Evolutionary conservation across 2,113 vertebrate genomes (phyloP).

Genomic region (Perca schrenkii): DNA sequence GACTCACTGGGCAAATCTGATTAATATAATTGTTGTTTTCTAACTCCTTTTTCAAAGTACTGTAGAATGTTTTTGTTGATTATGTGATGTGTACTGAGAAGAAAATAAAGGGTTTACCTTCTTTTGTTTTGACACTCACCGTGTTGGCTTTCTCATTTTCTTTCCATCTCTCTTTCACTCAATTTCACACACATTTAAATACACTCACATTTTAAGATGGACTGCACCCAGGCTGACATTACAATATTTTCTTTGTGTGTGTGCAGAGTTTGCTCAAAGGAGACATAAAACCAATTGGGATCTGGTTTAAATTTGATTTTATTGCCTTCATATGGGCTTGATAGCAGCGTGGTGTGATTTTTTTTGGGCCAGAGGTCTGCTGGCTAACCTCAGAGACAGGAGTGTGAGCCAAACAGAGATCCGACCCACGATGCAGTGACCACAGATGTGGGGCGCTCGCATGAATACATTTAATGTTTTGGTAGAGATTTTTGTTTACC

Average conservation of each 20-base stretch:
- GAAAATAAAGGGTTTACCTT: slow-evolving; percentile 72
- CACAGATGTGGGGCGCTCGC: slow-evolving; percentile 40
- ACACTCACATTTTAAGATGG: slow-evolving; percentile 20
- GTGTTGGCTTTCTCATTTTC: slow-evolving; percentile 14
- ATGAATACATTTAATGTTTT: slow-evolving; percentile 52
- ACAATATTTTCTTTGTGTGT: slow-evolving; percentile 53
- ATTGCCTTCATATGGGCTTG: slow-evolving; percentile 70
- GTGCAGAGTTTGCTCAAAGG: slow-evolving; percentile 24
- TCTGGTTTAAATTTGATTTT: slow-evolving; percentile 69
- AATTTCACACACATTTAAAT: not conserved
- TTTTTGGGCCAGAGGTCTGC: slow-evolving; percentile 52
- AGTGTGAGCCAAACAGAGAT: slow-evolving; percentile 65
- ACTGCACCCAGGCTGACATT: slow-evolving; percentile 25
- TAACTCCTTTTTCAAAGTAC: slow-evolving; percentile 69
- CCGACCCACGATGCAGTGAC: slow-evolving; percentile 45
- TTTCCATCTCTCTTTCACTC: slow-evolving; percentile 8
- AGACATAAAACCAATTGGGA: slow-evolving; percentile 37
- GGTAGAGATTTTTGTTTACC: slow-evolving; percentile 46
- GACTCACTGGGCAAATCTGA: slow-evolving; percentile 57
- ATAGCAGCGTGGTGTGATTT: slow-evolving; percentile 62
- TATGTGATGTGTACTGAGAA: slow-evolving; percentile 64
- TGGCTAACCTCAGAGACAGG: slow-evolving; percentile 72
- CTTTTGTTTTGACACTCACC: slow-evolving; percentile 49
- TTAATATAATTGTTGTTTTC: slow-evolving; percentile 71
- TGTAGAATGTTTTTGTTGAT: slow-evolving; percentile 73